Evolutionary conservation across 2,113 vertebrate genomes (phyloP).

Genomic region (Poeciliopsis retropinna): DNA sequence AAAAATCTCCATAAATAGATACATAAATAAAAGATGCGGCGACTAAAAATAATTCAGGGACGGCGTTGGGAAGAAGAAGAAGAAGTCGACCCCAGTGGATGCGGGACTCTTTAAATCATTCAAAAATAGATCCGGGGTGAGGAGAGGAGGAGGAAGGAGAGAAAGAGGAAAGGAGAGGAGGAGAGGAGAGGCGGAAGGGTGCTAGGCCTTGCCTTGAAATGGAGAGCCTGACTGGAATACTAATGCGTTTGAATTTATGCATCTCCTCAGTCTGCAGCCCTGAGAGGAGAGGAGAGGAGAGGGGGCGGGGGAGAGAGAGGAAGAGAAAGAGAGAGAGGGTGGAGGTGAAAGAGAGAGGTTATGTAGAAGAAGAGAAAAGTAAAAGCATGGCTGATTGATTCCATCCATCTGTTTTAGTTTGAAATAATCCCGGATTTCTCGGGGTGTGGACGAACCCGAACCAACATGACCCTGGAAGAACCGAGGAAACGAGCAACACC

Average conservation of each 20-base stretch:
- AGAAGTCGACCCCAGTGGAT: slow-evolving; percentile 54
- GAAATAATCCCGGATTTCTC: slow-evolving; percentile 67
- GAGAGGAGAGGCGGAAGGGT: slow-evolving; percentile 68
- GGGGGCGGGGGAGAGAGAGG: slow-evolving; percentile 51
- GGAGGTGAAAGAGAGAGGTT: slow-evolving; percentile 66
- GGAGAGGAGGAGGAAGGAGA: slow-evolving; percentile 25
- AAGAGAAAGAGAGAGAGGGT: slow-evolving; percentile 67
- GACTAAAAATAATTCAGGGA: slow-evolving; percentile 61
- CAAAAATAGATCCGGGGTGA: slow-evolving; percentile 70
- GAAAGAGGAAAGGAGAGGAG: slow-evolving; percentile 33
- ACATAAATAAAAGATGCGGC: slow-evolving; percentile 38
- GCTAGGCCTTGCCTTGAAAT: slow-evolving; percentile 82
- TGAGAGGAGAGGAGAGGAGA: slow-evolving; percentile 62
- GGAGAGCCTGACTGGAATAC: slow-evolving; percentile 84
- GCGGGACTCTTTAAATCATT: slow-evolving; percentile 68
- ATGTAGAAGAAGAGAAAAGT: slow-evolving; percentile 67
- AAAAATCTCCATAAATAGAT: slow-evolving; percentile 5
- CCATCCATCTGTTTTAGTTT: slow-evolving; percentile 71
- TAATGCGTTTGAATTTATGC: slow-evolving; percentile 84
- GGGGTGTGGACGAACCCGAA: not conserved
- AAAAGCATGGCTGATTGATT: slow-evolving; percentile 73
- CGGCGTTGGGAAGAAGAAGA: slow-evolving; percentile 62
- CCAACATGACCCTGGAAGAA: slow-evolving; percentile 20
- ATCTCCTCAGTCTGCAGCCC: slow-evolving; percentile 83
- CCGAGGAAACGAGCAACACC: too few species aligned